Conservation (phyloP, 2,888 invertebrate genomes). For the Apotomis turbidana region DNA sequence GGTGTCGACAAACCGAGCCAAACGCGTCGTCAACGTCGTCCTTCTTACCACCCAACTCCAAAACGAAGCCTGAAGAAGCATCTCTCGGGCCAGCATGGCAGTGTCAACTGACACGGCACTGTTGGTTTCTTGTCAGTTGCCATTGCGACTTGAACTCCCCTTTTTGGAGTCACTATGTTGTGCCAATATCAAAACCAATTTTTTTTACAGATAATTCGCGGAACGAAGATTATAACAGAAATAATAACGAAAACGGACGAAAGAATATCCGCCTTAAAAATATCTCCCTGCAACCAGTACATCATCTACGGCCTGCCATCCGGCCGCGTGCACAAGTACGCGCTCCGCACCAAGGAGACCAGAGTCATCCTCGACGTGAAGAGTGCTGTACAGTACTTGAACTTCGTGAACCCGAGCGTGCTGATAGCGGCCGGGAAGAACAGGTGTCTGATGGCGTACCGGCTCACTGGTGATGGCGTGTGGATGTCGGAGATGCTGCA, state of each 20-base stretch:
- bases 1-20: no score
- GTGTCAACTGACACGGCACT: no score
- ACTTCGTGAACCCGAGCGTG: constrained; percentile 64
- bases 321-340: constrained; percentile 72
- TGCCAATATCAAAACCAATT: no score
- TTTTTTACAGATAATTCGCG: constrained; percentile 75
- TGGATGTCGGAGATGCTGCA: constrained; percentile 76
- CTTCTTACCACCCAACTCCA: no score
- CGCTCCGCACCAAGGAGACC: constrained; percentile 65
- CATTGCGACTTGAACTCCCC: no score
- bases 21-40: no score
- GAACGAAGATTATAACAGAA: constrained; percentile 73
- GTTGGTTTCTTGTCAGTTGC: no score
- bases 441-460: constrained; percentile 72
- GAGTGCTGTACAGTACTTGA: constrained; percentile 71
- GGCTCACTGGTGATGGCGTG: constrained; percentile 52
- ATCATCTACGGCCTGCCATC: constrained; percentile 77
- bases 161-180: no score
- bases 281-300: constrained; percentile 79
- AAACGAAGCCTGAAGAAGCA: no score
- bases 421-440: constrained; percentile 74
- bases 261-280: constrained; percentile 72
- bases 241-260: constrained; percentile 70
- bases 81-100: no score
- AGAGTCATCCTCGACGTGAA: constrained; percentile 70